A percentile compares a stretch with the other conserved stretches of the same genome.
phyloP scores from a whole-genome alignment of 92 coral and sea anemone genomes.

The Hydrozoanthus gracilis region DNA sequence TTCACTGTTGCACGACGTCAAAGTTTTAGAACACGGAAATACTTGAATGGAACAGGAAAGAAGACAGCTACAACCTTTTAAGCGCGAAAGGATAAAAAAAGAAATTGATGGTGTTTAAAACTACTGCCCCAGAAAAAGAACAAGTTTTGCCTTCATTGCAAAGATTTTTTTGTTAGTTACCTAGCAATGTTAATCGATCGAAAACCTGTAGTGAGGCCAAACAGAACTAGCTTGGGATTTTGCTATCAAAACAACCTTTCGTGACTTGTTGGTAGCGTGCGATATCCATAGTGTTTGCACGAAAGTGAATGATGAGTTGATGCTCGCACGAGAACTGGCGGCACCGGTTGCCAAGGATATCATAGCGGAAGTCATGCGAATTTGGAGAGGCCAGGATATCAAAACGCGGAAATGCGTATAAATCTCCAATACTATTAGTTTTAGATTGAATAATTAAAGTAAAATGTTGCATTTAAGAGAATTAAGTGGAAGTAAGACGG shows the following conservation, averaged over 20 bases:
- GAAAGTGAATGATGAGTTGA: neutral
- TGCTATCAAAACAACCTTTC: neutral
- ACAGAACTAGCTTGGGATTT: too few species aligned
- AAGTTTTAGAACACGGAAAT: neutral
- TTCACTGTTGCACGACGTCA: neutral
- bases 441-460: too few species aligned
- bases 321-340: neutral
- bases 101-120: neutral
- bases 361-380: neutral
- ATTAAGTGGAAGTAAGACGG: too few species aligned
- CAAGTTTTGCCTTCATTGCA: conserved; percentile 6
- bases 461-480: too few species aligned
- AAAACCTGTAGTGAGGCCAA: too few species aligned
- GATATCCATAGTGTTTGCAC: neutral
- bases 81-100: neutral
- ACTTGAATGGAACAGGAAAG: neutral
- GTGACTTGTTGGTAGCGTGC: neutral
- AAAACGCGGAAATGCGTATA: too few species aligned
- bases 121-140: neutral
- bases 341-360: neutral
- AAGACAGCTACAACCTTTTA: neutral
- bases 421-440: too few species aligned
- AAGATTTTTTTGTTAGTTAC: neutral
- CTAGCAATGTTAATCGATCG: too few species aligned
- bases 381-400: too few species aligned